phyloP scores from a whole-genome alignment of 1,140 invertebrate species.

The Amphibalanus amphitrite region DNA sequence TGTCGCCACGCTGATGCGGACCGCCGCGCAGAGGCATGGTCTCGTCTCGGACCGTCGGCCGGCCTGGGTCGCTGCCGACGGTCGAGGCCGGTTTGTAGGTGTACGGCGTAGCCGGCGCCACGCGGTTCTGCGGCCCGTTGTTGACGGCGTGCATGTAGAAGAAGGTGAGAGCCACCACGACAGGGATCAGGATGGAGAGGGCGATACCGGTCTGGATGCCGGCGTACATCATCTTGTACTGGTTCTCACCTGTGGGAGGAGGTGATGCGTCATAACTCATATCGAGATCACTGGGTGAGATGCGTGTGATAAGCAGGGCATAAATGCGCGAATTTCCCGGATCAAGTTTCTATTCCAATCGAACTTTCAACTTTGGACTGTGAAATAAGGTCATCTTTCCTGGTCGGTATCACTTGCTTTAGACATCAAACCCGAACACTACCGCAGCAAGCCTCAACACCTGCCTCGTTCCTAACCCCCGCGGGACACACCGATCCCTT shows the following conservation, averaged over 20 bases:
- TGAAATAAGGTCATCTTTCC: no score
- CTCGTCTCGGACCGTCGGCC: not conserved
- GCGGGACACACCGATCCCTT: no score
- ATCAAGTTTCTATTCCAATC: no score
- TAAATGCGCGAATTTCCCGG: no score
- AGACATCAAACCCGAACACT: no score
- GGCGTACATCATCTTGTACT: constrained; percentile 36
- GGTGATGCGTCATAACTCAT: not conserved
- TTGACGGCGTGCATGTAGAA: constrained; percentile 19
- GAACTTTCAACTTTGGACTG: no score
- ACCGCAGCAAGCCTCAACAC: no score
- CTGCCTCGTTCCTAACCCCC: no score
- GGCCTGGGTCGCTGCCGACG: not conserved
- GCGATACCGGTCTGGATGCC: constrained; percentile 58
- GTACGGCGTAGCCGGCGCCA: not conserved
- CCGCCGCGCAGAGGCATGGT: not conserved
- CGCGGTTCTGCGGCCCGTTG: not conserved
- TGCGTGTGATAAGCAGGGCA: no score
- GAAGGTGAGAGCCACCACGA: constrained; percentile 50
- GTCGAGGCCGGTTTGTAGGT: not conserved
- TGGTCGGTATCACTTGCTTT: no score
- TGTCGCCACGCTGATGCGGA: not conserved
- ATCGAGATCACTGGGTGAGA: no score
- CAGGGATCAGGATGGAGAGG: constrained; percentile 50
- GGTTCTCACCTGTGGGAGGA: constrained; percentile 43